Conservation (phyloP, 2,888 invertebrate species). For the Hesperia comma region DNA sequence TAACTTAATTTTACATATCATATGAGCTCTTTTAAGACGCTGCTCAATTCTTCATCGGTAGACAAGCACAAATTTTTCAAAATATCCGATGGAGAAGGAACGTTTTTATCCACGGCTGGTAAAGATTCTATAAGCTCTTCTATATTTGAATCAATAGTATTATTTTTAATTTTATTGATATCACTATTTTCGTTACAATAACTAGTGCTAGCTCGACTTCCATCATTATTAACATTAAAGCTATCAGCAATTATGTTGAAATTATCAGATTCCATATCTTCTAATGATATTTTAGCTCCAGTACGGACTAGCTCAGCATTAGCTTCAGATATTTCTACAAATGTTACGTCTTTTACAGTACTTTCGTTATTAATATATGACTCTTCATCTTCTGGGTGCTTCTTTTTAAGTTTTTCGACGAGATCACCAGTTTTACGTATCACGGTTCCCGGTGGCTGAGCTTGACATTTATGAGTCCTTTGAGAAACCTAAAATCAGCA, state of each 20-base stretch:
- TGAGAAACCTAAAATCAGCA: slow-evolving; percentile 86
- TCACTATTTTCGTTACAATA: slow-evolving; percentile 33
- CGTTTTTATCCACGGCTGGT: slow-evolving; percentile 73
- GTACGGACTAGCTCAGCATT: slow-evolving; percentile 74
- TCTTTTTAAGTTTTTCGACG: slow-evolving; percentile 77
- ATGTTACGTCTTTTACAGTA: slow-evolving; percentile 45
- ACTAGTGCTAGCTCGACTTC: slow-evolving; percentile 37
- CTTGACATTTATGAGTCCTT: slow-evolving; percentile 91
- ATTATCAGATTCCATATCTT: slow-evolving; percentile 77
- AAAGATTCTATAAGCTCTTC: slow-evolving; percentile 64
- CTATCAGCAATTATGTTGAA: slow-evolving; percentile 67
- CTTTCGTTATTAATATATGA: slow-evolving; percentile 35
- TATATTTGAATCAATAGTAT: slow-evolving; percentile 69
- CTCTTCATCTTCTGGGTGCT: slow-evolving; percentile 50
- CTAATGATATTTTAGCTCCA: slow-evolving; percentile 75
- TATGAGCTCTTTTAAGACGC: slow-evolving; percentile 24
- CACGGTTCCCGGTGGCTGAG: slow-evolving; percentile 85
- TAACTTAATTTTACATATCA: not conserved
- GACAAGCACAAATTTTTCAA: slow-evolving; percentile 86
- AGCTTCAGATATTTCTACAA: slow-evolving; percentile 66
- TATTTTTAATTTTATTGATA: slow-evolving; percentile 39
- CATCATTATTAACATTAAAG: slow-evolving; percentile 49
- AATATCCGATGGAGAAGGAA: slow-evolving; percentile 86
- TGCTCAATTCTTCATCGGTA: slow-evolving; percentile 66
- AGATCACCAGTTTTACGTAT: slow-evolving; percentile 77